These are phyloP conservation scores for Rynchops niger DNA, from an alignment of 2,113 vertebrate genomes.

Conservation along the genomic window DNA sequence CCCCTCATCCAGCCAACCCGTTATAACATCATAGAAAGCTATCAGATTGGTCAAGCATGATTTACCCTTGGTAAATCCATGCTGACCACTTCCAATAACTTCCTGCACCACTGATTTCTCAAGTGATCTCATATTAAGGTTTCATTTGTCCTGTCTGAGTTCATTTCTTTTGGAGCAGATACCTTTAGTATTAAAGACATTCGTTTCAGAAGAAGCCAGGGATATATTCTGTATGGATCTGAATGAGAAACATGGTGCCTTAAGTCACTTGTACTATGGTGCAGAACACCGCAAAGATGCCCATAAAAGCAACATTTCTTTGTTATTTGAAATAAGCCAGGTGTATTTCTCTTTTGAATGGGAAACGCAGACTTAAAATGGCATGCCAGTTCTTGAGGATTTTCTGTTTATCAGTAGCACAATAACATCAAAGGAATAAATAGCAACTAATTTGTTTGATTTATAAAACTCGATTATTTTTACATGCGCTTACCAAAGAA, in stretches of 20 bases:
- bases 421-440: neutral
- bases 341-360: neutral
- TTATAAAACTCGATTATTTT: slow-evolving; percentile 7
- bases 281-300: neutral
- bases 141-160: neutral
- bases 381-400: neutral
- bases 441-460: neutral
- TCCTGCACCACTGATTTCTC: neutral
- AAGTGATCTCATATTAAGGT: neutral
- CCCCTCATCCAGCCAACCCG: no score
- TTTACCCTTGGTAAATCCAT: no score
- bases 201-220: neutral
- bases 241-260: neutral
- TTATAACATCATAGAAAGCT: no score
- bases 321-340: neutral
- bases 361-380: neutral
- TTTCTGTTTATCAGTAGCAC: neutral
- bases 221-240: neutral
- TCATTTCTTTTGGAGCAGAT: neutral
- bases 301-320: neutral
- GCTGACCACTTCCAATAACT: no score
- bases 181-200: neutral
- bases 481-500: neutral
- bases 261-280: neutral
- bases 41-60: no score